Evolutionary conservation across 2,888 invertebrate species (phyloP), one percentile per base, ranked within the genome.

Genomic region (Clistopyga incitator): DNA sequence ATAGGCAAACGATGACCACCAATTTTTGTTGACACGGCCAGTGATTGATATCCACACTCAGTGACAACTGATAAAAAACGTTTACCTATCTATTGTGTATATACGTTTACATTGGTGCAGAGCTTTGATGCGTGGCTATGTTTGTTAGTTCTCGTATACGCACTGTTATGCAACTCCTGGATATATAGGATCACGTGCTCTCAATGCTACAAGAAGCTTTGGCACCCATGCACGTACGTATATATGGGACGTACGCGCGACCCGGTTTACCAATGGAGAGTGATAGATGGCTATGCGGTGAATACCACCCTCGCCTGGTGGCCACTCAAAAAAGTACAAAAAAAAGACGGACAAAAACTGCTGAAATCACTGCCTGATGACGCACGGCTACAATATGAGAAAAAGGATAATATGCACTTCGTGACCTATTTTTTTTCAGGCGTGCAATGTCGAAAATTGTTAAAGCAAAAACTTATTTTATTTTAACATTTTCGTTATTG

Each of bases 41-140:
- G 75, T 81, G 84, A 84, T 84, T 84, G 84, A 84, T 84, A 84
- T 81, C 81, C 65, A 34, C 64, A 34, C 81, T 61, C 42, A 64
- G 78, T 78, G 75, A 84, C 74, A 71, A 78, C 84, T 81, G 81
- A 84, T 84, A 84, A 84, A 38, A 84, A 84, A 84, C 82, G 81
- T 81, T 81, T 81, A 75, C 34, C 78, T 78, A 84, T 75, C 67
- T 65, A 47, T 45, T 75, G 23, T 56, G 23, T 42, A 2, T 38
- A 42, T 50, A 42, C 29, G 20, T 65, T 42, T 45, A 54, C 54
- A n/a, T 70, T n/a, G 47, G 15, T 18, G 13, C 18, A 20, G 23
- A 20, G 50, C 50, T 64, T 78, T 20, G 11, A 74, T 77, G 23
- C 68, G 74, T 54, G 47, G 8, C 18, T 65, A 54, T n/a, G 65